Base-by-base conservation (phyloP, 2,113 vertebrate genomes). In the Chrysochloris asiatica region DNA sequence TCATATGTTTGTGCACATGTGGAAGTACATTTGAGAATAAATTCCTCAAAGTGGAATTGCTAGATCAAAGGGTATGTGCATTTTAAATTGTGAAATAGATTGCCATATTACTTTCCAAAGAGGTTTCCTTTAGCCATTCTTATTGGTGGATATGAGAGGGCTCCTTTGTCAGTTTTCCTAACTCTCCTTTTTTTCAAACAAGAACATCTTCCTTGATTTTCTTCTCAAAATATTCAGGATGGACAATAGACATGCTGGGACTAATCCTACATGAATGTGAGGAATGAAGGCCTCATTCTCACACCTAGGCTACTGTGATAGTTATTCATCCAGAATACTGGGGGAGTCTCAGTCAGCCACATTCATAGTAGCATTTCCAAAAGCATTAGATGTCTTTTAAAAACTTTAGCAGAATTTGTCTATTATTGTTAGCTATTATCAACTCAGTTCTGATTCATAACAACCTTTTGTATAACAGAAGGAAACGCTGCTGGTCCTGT, bases 41-140 rank as follows among this genome's bases (percentile, higher is more conserved):
- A 75, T 80, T 83, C 48, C 16, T 48, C 4, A 52, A 45, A 52
- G 21, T 41, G 36, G 47, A 69, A 59, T 50, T 45, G 26, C 71
- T 21, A 86, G 86, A 92, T 95, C 91, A 86, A 92, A 96, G 89
- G 26, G 61, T 38, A 41, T 21, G 45, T 38, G 52, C 75, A 17
- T 63, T 78, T 91, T 43, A 69, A 73, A 30, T 80, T 67, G 63
- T 47, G 56, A 50, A 54, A n/a, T 26, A 12, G 33, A n/a, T 61
- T 63, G 17, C 43, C 67, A 61, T 22, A 48, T 83, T 65, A 33
- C 77, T 72, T 83, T 56, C 80, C 41, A 14, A 43, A 72, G 78
- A 54, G 3, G 1, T 24, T 7, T 33, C 59, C 47, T 17, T 24
- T 26, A 4, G 86, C 38, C 13, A 41, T 54, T 75, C 22, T 3